Evolutionary conservation across 2,888 invertebrate genomes (phyloP).

Genomic region (Chydorus sphaericus): DNA sequence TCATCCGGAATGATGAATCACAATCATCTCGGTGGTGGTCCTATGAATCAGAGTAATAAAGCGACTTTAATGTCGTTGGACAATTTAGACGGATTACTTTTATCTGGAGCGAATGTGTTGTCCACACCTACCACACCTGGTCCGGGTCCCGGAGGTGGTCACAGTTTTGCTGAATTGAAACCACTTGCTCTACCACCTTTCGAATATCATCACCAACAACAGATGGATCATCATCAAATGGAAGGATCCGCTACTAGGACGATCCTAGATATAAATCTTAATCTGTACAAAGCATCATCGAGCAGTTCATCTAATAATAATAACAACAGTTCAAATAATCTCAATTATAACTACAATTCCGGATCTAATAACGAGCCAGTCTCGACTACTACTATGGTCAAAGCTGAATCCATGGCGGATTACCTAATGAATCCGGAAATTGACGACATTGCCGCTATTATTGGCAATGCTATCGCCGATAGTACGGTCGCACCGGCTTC

Average conservation of each 20-base stretch:
- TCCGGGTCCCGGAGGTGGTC: conserved; percentile 31
- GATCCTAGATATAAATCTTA: conserved; percentile 15
- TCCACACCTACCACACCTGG: conserved; percentile 23
- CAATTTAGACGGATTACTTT: conserved; percentile 50
- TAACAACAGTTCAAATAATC: conserved; percentile 12
- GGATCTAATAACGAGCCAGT: conserved; percentile 32
- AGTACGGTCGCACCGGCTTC: conserved; percentile 47
- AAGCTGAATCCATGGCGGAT: conserved; percentile 7
- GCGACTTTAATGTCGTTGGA: conserved; percentile 36
- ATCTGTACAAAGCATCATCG: conserved; percentile 16
- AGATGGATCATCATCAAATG: conserved; percentile 9
- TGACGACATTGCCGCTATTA: conserved; percentile 26
- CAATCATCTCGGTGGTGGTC: background rate
- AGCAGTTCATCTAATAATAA: conserved; percentile 8
- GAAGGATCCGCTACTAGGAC: conserved; percentile 14
- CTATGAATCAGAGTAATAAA: conserved; percentile 24
- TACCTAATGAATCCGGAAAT: conserved; percentile 22
- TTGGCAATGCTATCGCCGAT: conserved; percentile 72
- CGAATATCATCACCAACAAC: conserved; percentile 37
- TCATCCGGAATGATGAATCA: conserved; percentile 25
- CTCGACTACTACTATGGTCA: conserved; percentile 17
- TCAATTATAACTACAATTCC: conserved; percentile 44
- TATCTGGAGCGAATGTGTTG: conserved; percentile 29
- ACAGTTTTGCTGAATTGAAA: conserved; percentile 64
- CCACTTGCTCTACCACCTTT: conserved; percentile 57